Base-by-base conservation (phyloP, 2,888 invertebrate genomes). In the Balanococcus diminutus region DNA sequence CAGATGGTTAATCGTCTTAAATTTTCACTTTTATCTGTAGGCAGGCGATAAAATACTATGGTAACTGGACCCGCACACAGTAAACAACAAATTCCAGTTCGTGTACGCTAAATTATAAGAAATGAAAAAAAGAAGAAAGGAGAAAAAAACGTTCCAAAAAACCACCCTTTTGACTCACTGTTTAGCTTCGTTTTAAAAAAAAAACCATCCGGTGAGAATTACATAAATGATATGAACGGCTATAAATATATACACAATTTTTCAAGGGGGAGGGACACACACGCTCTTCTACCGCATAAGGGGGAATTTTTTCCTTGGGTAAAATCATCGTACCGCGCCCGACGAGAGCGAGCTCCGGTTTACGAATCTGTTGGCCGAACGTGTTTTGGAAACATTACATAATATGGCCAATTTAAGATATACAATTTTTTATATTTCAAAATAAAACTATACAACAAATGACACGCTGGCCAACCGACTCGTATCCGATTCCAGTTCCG, bases 51-150 rank as follows among this genome's bases (percentile, higher is more conserved):
- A 84, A 72, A 39, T 61, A 61, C 67, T 67, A 67, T 84, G 84
- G 84, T 84, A 84, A 84, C 84, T 84, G 84, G 84, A 84, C 84
- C 84, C 84, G 84, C 84, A 84, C 75, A 79, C 84, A 84, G 84
- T 84, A 39, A 36, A 84, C 28, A 25, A 51, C 22, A 61, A 31
- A 83, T 84, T 72, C 84, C 84, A 84, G 84, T 84, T 84, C 51
- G 36, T 61, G 46, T 67, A 67, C 67, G 28, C 28, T 28, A 14
- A 14, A 31, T n/a, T n/a, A n/a, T n/a, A 67, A 19, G 16, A 67
- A 16, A 67, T 16, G 2, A 61, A 25, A 25, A 67, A 67, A 4
- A 67, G 3, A 67, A 67, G 16, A 39, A 81, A 22, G 2, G 1
- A 32, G 28, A 42, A 42, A 81, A 39, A 16, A 8, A 22, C 42